These are phyloP conservation scores for Ptycholaimellus sp. DNA, from an alignment of 2,888 invertebrate species.

Conservation along the genomic window DNA sequence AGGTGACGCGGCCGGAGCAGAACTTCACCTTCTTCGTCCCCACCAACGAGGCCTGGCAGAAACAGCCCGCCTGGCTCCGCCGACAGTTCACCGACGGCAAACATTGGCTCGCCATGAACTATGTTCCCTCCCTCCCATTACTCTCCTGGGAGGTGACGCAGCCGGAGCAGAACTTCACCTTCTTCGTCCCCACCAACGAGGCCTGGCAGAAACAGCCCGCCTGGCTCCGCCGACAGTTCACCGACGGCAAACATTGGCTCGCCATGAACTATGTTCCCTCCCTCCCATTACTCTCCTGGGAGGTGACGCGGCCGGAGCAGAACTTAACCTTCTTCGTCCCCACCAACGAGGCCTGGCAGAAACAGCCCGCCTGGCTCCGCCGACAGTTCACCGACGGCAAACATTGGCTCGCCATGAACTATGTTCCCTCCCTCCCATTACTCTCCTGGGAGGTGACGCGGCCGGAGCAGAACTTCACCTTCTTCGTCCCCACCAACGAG, in stretches of 20 bases:
- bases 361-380: constrained; percentile 29
- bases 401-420: constrained; percentile 22
- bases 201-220: constrained; percentile 49
- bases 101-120: constrained; percentile 5
- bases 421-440: too few species aligned
- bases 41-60: constrained; percentile 58
- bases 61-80: constrained; percentile 28
- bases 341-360: constrained; percentile 62
- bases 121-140: too few species aligned
- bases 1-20: constrained; percentile 6
- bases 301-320: constrained; percentile 21
- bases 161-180: constrained; percentile 41
- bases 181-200: constrained; percentile 61
- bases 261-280: constrained; percentile 3
- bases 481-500: constrained; percentile 61
- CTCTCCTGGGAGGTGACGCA: constrained; percentile 20
- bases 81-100: constrained; percentile 4
- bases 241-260: constrained; percentile 4
- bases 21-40: constrained; percentile 69
- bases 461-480: constrained; percentile 41
- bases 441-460: constrained; percentile 7
- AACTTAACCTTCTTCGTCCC: constrained; percentile 74
- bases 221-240: constrained; percentile 2
- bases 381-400: constrained; percentile 18
- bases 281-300: constrained; percentile 3